These are phyloP conservation scores for Myiotriccus ornatus DNA, from an alignment of 2,797 vertebrate genomes.

Conservation along the genomic window DNA sequence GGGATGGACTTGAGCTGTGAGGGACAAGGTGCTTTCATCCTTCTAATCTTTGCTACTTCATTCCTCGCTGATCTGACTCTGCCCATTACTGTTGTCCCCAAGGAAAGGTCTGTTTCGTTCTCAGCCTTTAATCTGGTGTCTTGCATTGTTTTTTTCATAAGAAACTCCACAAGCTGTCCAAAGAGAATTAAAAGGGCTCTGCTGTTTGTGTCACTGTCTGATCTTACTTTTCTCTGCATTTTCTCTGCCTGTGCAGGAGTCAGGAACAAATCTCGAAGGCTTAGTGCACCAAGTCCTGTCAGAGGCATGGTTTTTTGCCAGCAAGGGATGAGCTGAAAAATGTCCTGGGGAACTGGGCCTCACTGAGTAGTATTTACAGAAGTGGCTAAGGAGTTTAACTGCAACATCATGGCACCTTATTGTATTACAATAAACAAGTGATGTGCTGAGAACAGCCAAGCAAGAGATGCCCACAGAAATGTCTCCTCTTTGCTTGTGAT, in stretches of 20 bases:
- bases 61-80: not conserved
- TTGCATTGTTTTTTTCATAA: not conserved
- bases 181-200: not conserved
- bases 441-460: not conserved
- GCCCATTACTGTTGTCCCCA: not conserved
- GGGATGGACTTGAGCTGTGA: not conserved
- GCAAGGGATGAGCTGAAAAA: not conserved
- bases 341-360: not conserved
- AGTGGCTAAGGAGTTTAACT: not conserved
- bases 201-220: not conserved
- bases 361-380: not conserved
- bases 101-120: not conserved
- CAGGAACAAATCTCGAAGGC: not conserved
- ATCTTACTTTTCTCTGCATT: not conserved
- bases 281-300: not conserved
- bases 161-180: not conserved
- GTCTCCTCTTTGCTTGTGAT: not conserved
- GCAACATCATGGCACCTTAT: not conserved
- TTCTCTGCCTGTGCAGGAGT: not conserved
- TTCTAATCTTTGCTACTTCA: not conserved
- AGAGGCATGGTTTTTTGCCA: not conserved
- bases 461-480: not conserved
- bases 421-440: not conserved
- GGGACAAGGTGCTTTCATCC: not conserved
- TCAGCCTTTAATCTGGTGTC: not conserved